phyloP scores from a whole-genome alignment of 1,140 invertebrate genomes.

The Drosophila persimilis region DNA sequence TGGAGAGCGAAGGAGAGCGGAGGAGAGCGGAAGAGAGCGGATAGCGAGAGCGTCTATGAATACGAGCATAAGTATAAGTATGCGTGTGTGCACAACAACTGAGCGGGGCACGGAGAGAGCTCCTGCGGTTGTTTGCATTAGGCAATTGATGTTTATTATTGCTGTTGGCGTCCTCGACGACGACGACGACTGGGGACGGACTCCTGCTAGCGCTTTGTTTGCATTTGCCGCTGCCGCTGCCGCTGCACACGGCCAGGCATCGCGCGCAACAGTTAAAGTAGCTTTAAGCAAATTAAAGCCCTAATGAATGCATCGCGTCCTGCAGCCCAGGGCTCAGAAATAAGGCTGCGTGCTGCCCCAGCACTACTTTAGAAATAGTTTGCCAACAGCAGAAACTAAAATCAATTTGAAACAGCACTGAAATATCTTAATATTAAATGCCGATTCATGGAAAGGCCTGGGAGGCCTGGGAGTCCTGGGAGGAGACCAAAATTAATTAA shows the following conservation, averaged over 20 bases:
- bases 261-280: slow-evolving; percentile 35
- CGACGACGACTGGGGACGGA: neutral
- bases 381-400: slow-evolving; percentile 56
- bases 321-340: neutral
- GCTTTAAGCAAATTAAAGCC: slow-evolving; percentile 35
- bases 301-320: slow-evolving; percentile 19
- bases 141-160: slow-evolving; percentile 72
- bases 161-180: slow-evolving; percentile 25
- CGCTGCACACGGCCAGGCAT: slow-evolving; percentile 4
- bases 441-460: slow-evolving; percentile 6
- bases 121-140: slow-evolving; percentile 62
- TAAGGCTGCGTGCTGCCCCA: slow-evolving; percentile 23
- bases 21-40: too few relatives aligned
- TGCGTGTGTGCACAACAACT: slow-evolving; percentile 28
- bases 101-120: slow-evolving; percentile 28
- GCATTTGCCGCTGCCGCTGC: slow-evolving; percentile 7
- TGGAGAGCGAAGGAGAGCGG: neutral
- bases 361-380: slow-evolving; percentile 57
- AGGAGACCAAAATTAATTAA: slow-evolving; percentile 63
- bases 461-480: slow-evolving; percentile 7
- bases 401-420: slow-evolving; percentile 54
- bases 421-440: slow-evolving; percentile 59
- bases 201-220: slow-evolving; percentile 12
- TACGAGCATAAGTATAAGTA: slow-evolving; percentile 22
- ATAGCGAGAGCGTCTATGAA: slow-evolving; percentile 17